Percentiles rank a stretch among this genome's conserved stretches.
Evolutionary conservation across 2,113 vertebrate species (phyloP).

Genomic region (Pampusana beccarii): DNA sequence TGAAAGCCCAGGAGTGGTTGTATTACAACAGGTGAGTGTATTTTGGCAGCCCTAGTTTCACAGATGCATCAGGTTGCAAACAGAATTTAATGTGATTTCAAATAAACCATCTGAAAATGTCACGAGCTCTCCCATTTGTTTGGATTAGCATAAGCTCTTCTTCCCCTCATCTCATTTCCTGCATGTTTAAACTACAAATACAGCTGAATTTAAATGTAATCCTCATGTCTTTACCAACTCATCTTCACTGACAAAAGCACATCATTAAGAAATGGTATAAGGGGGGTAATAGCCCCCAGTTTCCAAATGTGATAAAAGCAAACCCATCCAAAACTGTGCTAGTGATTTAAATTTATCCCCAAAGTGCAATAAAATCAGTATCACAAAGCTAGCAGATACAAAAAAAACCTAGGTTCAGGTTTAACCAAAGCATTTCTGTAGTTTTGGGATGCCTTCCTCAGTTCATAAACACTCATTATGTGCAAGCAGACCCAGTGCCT

Average conservation of each 20-base stretch:
- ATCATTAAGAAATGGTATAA: slow-evolving; percentile 37
- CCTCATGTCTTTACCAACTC: slow-evolving; percentile 44
- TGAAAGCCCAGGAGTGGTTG: background rate
- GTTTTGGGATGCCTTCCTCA: background rate
- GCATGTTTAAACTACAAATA: slow-evolving; percentile 41
- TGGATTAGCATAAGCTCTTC: slow-evolving; percentile 56
- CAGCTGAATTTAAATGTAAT: slow-evolving; percentile 55
- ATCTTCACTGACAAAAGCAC: slow-evolving; percentile 33
- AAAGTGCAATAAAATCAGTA: background rate
- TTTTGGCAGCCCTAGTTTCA: background rate
- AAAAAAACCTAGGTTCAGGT: background rate
- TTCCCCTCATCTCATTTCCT: slow-evolving; percentile 50
- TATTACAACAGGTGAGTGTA: background rate
- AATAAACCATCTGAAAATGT: slow-evolving; percentile 22
- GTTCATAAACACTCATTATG: background rate
- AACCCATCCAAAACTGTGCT: background rate
- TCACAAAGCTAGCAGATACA: background rate
- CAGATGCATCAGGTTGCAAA: slow-evolving; percentile 2
- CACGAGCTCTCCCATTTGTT: slow-evolving; percentile 19
- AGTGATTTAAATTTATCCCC: background rate
- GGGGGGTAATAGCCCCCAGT: background rate
- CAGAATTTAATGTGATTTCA: slow-evolving; percentile 32
- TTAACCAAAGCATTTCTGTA: background rate
- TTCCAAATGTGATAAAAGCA: background rate
- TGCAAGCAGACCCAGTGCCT: background rate